A percentile compares a stretch with the other conserved stretches of the same genome.
Conservation (phyloP, 2,113 vertebrate genomes). For the Proteles cristata region DNA sequence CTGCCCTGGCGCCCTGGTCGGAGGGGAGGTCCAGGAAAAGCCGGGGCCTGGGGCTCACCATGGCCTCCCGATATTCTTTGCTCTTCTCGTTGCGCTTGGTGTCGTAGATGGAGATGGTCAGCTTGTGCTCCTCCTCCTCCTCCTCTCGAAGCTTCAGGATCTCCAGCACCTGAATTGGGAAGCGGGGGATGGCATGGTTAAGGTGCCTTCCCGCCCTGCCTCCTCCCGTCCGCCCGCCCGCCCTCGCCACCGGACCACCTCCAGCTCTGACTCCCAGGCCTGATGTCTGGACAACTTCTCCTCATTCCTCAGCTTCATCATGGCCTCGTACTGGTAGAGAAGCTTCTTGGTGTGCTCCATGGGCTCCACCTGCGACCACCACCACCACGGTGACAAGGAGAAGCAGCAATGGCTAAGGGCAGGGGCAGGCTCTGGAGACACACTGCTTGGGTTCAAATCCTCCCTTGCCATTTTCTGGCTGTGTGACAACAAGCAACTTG, state of each 20-base stretch:
- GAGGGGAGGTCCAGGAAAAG: too few relatives aligned
- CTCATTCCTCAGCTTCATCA: conserved; percentile 84
- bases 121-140: conserved; percentile 87
- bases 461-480: not conserved
- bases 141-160: conserved; percentile 86
- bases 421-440: not conserved
- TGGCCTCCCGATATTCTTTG: conserved; percentile 77
- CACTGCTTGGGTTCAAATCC: not conserved
- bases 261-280: conserved; percentile 86
- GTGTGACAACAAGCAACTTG: not conserved
- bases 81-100: conserved; percentile 83
- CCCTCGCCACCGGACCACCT: conserved; percentile 83
- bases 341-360: conserved; percentile 81
- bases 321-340: conserved; percentile 83
- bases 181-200: fast-evolving
- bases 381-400: not conserved
- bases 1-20: not conserved
- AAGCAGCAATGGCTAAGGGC: not conserved
- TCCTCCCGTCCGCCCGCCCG: not conserved
- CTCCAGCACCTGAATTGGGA: conserved; percentile 85
- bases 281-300: conserved; percentile 82
- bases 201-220: not conserved
- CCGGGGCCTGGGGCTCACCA: conserved; percentile 82
- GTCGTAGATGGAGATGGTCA: conserved; percentile 87
- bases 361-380: conserved; percentile 87